These are phyloP conservation scores for Tachuris rubrigastra DNA, from an alignment of 2,113 vertebrate species.

Conservation along the genomic window DNA sequence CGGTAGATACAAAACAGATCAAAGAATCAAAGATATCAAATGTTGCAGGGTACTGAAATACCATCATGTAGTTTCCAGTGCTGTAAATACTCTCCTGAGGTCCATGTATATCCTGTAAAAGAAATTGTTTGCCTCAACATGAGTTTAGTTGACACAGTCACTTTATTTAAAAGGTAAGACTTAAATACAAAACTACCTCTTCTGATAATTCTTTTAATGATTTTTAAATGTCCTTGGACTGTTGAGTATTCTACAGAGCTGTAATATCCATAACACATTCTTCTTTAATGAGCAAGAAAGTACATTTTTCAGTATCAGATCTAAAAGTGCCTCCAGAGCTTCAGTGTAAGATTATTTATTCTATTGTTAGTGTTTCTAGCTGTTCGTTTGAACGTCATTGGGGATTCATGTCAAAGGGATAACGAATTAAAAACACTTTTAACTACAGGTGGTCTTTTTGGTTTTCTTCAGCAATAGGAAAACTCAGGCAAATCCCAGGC, in stretches of 20 bases:
- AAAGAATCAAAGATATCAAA: constrained; percentile 40
- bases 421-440: neutral
- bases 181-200: neutral
- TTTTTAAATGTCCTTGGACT: neutral
- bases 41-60: constrained; percentile 3
- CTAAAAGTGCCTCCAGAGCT: fast-evolving
- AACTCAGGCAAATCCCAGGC: neutral
- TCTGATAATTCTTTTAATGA: neutral
- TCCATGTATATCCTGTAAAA: neutral
- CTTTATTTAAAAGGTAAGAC: neutral
- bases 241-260: neutral
- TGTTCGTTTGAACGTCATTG: neutral
- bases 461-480: neutral
- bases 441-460: neutral
- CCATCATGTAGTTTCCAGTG: neutral
- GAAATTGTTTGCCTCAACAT: neutral
- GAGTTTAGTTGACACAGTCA: neutral
- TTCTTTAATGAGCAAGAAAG: neutral
- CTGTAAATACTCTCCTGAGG: constrained; percentile 1
- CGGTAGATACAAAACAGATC: neutral
- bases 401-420: neutral
- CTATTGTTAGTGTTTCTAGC: neutral
- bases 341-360: neutral
- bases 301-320: neutral
- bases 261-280: neutral